Percentiles rank a stretch among this genome's conserved stretches.
Evolutionary conservation across 1,140 invertebrate genomes (phyloP).

Genomic region (Zaprionus camerounensis): DNA sequence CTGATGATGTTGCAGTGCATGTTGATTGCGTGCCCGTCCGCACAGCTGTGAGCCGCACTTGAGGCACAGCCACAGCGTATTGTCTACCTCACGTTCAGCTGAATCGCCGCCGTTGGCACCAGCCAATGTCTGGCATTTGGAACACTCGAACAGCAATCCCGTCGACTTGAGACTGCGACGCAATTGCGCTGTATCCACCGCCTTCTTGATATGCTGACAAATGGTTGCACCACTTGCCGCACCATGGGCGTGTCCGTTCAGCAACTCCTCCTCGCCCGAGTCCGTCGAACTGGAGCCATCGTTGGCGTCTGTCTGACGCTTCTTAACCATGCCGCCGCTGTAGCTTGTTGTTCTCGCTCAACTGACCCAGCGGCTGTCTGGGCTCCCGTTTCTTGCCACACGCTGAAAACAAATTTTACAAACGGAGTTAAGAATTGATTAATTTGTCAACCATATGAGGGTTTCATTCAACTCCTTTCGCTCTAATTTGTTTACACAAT

Average conservation of each 20-base stretch:
- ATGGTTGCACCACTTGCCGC: slow-evolving; percentile 75
- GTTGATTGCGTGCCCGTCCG: slow-evolving; percentile 88
- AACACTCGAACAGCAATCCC: slow-evolving; percentile 87
- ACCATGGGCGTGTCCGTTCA: slow-evolving; percentile 55
- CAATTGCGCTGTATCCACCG: slow-evolving; percentile 87
- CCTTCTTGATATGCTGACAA: slow-evolving; percentile 89
- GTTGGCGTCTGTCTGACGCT: slow-evolving; percentile 87
- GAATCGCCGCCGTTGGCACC: slow-evolving; percentile 7
- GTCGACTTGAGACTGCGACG: slow-evolving; percentile 87
- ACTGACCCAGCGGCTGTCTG: slow-evolving; percentile 39
- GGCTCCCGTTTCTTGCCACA: slow-evolving; percentile 6
- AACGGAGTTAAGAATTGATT: neutral
- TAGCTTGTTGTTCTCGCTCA: slow-evolving; percentile 8
- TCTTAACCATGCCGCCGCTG: slow-evolving; percentile 84
- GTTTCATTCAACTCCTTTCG: neutral
- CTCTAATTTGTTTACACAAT: neutral
- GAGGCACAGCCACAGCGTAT: slow-evolving; percentile 88
- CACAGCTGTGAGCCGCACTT: slow-evolving; percentile 91
- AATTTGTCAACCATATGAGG: neutral
- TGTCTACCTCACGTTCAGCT: slow-evolving; percentile 86
- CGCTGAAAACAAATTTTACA: slow-evolving; percentile 25
- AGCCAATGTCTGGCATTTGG: slow-evolving; percentile 85
- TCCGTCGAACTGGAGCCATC: slow-evolving; percentile 86
- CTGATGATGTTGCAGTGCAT: slow-evolving; percentile 91
- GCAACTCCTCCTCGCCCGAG: slow-evolving; percentile 86